These are phyloP conservation scores for Ellobium chinense DNA, from an alignment of 2,888 invertebrate species.

Conservation along the genomic window DNA sequence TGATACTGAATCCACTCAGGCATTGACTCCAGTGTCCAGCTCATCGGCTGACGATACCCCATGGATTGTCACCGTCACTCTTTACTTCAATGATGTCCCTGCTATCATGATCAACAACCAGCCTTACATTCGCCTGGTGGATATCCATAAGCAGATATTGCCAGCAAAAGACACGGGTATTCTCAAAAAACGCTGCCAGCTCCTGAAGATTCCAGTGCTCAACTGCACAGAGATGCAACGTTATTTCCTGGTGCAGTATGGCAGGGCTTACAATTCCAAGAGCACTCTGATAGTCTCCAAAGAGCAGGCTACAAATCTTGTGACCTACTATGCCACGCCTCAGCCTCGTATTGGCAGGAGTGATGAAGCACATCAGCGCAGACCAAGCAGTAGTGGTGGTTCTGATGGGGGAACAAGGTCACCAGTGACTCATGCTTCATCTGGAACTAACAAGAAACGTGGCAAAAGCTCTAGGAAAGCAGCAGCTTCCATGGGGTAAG, in stretches of 20 bases:
- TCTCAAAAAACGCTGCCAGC: conserved; percentile 77
- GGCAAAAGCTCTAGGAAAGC: conserved; percentile 23
- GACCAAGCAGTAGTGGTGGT: conserved; percentile 21
- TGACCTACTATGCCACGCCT: conserved; percentile 77
- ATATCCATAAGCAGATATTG: conserved; percentile 78
- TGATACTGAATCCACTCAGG: conserved; percentile 31
- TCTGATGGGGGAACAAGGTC: conserved; percentile 19
- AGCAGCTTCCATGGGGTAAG: conserved; percentile 22
- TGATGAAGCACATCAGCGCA: conserved; percentile 45
- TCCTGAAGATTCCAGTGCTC: conserved; percentile 73
- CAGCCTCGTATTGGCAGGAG: conserved; percentile 58
- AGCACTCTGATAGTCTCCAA: conserved; percentile 76
- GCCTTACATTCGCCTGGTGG: conserved; percentile 76
- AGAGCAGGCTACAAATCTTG: conserved; percentile 73
- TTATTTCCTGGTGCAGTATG: conserved; percentile 78
- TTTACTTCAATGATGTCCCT: conserved; percentile 79
- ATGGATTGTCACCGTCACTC: conserved; percentile 75
- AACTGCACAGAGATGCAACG: conserved; percentile 78
- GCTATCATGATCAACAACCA: conserved; percentile 75
- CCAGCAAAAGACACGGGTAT: conserved; percentile 79
- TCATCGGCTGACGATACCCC: conserved; percentile 59
- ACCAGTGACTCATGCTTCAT: conserved; percentile 13
- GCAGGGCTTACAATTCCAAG: conserved; percentile 77
- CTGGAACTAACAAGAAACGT: conserved; percentile 18
- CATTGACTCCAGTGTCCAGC: conserved; percentile 17